Evolutionary conservation across 2,113 vertebrate genomes (phyloP).

Genomic region (Picathartes gymnocephalus): DNA sequence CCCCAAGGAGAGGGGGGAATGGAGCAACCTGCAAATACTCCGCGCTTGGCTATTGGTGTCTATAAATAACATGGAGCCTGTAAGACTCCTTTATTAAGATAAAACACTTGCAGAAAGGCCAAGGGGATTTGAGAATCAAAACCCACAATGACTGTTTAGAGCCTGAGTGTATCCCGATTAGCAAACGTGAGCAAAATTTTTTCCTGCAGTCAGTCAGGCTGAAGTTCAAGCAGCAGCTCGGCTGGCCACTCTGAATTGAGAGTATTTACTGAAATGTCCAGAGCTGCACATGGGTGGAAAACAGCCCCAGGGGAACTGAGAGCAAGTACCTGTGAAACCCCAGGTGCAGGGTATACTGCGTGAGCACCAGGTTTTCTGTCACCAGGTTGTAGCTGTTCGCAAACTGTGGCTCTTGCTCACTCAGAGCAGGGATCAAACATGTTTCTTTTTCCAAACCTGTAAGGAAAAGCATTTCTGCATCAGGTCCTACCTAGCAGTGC

Average conservation of each 20-base stretch:
- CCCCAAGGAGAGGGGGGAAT: not conserved
- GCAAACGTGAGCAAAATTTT: not conserved
- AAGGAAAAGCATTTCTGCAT: not conserved
- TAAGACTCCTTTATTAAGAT: not conserved
- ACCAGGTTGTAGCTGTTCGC: slow-evolving; percentile 91
- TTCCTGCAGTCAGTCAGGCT: not conserved
- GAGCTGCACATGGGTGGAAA: accelerated
- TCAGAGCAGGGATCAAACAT: slow-evolving; percentile 85
- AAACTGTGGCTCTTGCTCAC: slow-evolving; percentile 81
- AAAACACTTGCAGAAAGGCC: not conserved
- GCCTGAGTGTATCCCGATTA: not conserved
- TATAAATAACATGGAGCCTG: accelerated
- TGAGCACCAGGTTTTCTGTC: slow-evolving; percentile 94
- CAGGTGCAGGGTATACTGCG: slow-evolving; percentile 88
- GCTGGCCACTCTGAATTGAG: accelerated
- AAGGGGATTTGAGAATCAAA: not conserved
- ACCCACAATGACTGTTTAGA: not conserved
- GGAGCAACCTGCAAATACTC: accelerated
- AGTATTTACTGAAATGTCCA: not conserved
- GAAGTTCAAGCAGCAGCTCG: not conserved
- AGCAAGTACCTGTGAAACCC: slow-evolving; percentile 89
- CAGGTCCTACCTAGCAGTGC: not conserved
- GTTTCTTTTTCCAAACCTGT: slow-evolving; percentile 97
- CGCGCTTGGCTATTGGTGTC: not conserved
- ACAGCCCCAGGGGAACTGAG: not conserved